Percentiles rank a stretch among this genome's conserved stretches.
These are phyloP conservation scores for Callionymus lyra DNA, from an alignment of 2,113 vertebrate genomes.

Conservation along the genomic window DNA sequence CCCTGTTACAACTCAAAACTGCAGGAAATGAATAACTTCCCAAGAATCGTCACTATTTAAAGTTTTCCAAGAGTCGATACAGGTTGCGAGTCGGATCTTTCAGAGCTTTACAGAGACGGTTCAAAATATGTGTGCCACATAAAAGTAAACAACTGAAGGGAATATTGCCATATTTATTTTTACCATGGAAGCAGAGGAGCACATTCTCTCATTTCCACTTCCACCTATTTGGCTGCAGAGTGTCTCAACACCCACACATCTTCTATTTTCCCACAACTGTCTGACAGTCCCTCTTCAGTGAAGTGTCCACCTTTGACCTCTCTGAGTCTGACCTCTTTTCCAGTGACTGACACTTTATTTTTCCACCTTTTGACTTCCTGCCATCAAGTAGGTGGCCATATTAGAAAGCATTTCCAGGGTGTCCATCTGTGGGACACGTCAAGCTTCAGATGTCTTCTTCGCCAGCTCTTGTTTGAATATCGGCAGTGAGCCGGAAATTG, in stretches of 20 bases:
- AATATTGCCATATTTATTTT: too few relatives aligned
- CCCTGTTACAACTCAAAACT: too few relatives aligned
- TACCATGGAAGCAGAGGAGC: too few relatives aligned
- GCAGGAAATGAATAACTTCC: too few relatives aligned
- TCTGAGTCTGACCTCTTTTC: conserved; percentile 5
- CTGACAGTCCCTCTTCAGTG: conserved; percentile 13
- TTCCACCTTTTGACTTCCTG: conserved; percentile 12
- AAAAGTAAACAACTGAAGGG: too few relatives aligned
- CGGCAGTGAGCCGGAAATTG: too few relatives aligned
- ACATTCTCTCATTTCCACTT: conserved; percentile 4
- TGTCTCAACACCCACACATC: neutral
- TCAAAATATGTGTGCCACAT: too few relatives aligned
- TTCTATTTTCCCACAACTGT: conserved; percentile 17
- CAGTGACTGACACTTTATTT: conserved; percentile 15
- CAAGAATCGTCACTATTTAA: too few relatives aligned
- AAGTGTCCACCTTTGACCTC: conserved; percentile 33
- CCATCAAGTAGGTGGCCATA: conserved; percentile 17
- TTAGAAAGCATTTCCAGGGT: conserved; percentile 1
- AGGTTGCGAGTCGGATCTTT: too few relatives aligned
- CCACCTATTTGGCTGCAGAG: too few relatives aligned
- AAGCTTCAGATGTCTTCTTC: conserved; percentile 1
- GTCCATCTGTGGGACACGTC: conserved; percentile 8
- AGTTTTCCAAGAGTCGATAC: too few relatives aligned
- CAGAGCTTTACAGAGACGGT: too few relatives aligned
- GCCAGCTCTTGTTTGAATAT: neutral